phyloP scores from a whole-genome alignment of 2,888 invertebrate species.

The Argyresthia albistria region DNA sequence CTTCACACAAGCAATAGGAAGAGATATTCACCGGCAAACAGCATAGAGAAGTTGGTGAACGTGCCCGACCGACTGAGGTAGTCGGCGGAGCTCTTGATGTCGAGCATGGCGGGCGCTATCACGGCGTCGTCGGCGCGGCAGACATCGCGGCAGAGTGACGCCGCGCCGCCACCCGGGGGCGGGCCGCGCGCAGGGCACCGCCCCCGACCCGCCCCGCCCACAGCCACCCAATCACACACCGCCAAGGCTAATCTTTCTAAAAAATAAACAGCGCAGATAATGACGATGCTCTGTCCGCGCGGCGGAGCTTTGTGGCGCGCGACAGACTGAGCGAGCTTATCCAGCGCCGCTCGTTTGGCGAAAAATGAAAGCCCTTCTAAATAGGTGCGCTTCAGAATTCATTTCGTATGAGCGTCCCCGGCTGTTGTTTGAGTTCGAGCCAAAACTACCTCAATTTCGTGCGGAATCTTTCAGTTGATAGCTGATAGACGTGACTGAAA shows the following conservation, averaged over 20 bases:
- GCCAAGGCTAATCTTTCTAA: conserved; percentile 69
- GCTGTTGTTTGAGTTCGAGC: conserved; percentile 1
- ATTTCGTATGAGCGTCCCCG: background rate
- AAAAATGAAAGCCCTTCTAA: conserved; percentile 38
- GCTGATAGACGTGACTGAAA: conserved; percentile 3
- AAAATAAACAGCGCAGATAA: conserved; percentile 72
- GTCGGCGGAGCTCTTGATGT: conserved; percentile 93
- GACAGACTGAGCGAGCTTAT: conserved; percentile 48
- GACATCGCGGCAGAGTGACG: conserved; percentile 29
- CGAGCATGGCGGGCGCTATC: conserved; percentile 78
- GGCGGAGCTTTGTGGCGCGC: conserved; percentile 60
- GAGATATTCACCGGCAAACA: conserved; percentile 87
- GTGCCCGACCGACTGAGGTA: conserved; percentile 92
- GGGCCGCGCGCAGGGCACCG: conserved; percentile 15
- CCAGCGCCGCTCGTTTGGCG: conserved; percentile 47
- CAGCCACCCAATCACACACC: conserved; percentile 50
- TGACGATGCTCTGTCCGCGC: conserved; percentile 47
- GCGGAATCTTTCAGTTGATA: background rate
- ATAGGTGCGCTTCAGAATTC: conserved; percentile 2
- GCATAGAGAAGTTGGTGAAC: conserved; percentile 95
- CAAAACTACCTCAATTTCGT: conserved; percentile 1
- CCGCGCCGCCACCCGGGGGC: conserved; percentile 22
- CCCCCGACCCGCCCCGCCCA: conserved; percentile 21
- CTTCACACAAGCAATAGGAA: conserved; percentile 26
- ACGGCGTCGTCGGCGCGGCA: conserved; percentile 34